Evolutionary conservation across 2,113 vertebrate species (phyloP), one percentile per base, ranked within the genome.

Genomic region (Aldabrachelys gigantea): DNA sequence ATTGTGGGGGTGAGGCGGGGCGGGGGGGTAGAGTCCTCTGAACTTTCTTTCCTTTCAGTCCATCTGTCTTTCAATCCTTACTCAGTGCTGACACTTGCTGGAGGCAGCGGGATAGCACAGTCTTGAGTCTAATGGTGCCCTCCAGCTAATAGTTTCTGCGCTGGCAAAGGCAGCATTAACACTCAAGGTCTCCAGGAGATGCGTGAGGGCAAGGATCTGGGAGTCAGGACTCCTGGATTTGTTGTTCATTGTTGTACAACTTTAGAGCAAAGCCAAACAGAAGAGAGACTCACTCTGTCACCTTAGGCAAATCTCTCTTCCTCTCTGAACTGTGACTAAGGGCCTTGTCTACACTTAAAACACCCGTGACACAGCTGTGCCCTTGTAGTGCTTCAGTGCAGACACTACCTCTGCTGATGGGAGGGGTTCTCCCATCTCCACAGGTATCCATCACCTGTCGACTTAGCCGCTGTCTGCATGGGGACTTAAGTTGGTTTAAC

Each of bases 11-110:
- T 79, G 11, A 16, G 38, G 29, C 50, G 3, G 83, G 3, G 83
- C 12, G 13, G 80, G 38, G 50, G 57, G 47, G 56, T 1, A 3
- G 83, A 17, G 85, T 52, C 69, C 38, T 91, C 65, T 52, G 93
- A 62, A 2, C 80, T 91, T 86, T 69, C n/a, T 6, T 78, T 78
- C 44, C 54, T 56, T 81, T 76, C 29, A 6, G 3, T 0, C 12
- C 10, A 0, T 84, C 84, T 2, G 84, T 14, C 89, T 93, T 87
- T 96, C 92, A 87, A 94, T 95, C 96, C 94, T 96, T 89, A 96
- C 96, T 97, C 96, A 19, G 96, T 97, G 97, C 96, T 97, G 97
- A 97, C 96, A 38, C 96, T 97, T 94, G 31, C 96, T 97, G 97
- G 97, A 97, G 94, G 95, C 95, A 49, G 92, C 17, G 0, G 82